Base-by-base conservation (phyloP, 2,113 vertebrate genomes). In the Sarotherodon lohbergeri region DNA sequence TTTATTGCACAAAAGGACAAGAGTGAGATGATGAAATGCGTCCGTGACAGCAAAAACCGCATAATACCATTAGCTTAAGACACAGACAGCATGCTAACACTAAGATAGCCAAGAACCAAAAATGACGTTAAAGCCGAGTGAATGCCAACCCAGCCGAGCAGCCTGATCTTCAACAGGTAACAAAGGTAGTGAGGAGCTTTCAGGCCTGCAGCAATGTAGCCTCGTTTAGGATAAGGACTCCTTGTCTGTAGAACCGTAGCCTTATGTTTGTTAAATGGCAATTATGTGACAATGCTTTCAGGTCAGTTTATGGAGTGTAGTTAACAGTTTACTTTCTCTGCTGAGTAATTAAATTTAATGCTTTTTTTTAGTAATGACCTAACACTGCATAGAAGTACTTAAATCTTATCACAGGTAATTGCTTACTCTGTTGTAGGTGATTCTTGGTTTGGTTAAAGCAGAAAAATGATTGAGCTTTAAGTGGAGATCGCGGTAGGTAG, bases 11-110 rank as follows among this genome's bases (percentile, higher is more conserved):
- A 34, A 10, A 61, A 34, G 29, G 0, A 61, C 57, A 61, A 19
- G 16, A 61, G 7, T 0, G 14, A 32, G 57, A 61, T 34, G 16
- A 17, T 61, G 5, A 34, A 34, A 61, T 19, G 29, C 32, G 8
- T 5, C 29, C 0, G 0, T 0, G 29, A 34, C 5, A 4, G 27
- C 17, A 32, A 19, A 5, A 27, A 57, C 12, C 0, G 0, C 56
- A 57, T 0, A 27, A 14, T 57, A 5, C 24, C 2, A 3, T 27
- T 0, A 59, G 16, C 8, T 2, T 29, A 29, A 57, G 27, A 16
- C 8, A 32, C 5, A 61, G 55, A 27, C 12, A 57, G 12, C 7
- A 57, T 4, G 24, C 2, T 27, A 27, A 29, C 57, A 32, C 27
- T 5, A 61, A 61, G 14, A 11, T 24, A 24, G 5, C 54, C n/a